Base-by-base conservation (phyloP, 2,888 invertebrate genomes). In the Sinhomidia bicolor region DNA sequence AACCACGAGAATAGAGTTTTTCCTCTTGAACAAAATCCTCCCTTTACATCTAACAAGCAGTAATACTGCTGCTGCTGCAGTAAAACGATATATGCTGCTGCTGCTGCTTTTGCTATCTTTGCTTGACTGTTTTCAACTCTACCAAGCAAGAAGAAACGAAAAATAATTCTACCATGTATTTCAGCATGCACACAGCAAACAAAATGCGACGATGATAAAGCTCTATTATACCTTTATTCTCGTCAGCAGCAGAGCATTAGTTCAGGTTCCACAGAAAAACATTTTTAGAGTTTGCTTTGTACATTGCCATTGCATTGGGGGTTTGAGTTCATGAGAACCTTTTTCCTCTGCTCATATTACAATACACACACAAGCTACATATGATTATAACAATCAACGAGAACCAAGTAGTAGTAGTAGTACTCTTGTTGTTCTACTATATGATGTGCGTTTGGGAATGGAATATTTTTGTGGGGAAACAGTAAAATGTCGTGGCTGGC, bases 391-490 rank as follows among this genome's bases (percentile, higher is more conserved):
- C 51, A 76, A 47, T 17, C 76, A 41, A 36, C 26, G 26, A 54
- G 32, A 65, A 76, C 51, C 51, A 74, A n/a, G 36, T 36, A 36
- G 36, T 36, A 65, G 65, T 29, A 17, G 9, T 4, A 54, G 54
- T 9, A 6, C 36, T 71, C 71, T 71, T 9, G 20, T 62, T 51
- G 14, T 81, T 65, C 47, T 62, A 26, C 60, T 47, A n/a, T n/a
- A n/a, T n/a, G n/a, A n/a, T n/a, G 68, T 81, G 74, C 83, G 65
- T 82, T 87, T 82, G 74, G 87, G 84, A 85, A 80, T 89, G 89
- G 89, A 89, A 89, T 85, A 89, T 89, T 85, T 85, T 79, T 57
- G 57, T 79, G 85, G 81, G 79, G 89, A 83, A 76, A 89, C 65
- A 54, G 23, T 82, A 54, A n/a, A 79, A 81, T 88, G 76, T 76